Evolutionary conservation across 1,140 invertebrate species (phyloP), one percentile per base, ranked within the genome.

Genomic region (Aphelinus atriplicis): DNA sequence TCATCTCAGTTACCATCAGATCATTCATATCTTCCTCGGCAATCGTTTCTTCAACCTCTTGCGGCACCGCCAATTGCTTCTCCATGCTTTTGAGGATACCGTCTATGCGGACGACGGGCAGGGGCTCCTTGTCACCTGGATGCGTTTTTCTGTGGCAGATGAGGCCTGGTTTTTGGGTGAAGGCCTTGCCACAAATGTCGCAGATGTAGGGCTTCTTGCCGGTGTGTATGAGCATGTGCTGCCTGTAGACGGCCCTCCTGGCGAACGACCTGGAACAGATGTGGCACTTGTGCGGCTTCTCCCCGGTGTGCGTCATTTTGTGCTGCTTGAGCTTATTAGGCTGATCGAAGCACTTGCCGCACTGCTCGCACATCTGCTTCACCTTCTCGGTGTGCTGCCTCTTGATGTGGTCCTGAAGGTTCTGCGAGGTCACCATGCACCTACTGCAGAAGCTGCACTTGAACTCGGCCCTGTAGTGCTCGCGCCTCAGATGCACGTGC

Each of bases 231-330:
- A 92, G 84, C 45, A 92, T 80, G 78, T 94, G 93, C 2, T 92
- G 91, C 72, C 93, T 92, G 42, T 80, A 84, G 1, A 81, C 83
- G 0, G 84, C 81, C 0, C 80, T 78, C 1, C 93, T 88, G 1
- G 91, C 92, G 81, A 96, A 96, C 2, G 90, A 88, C 73, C 92
- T 92, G 0, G 90, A 89, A 81, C 95, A 97, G 0, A 93, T 89
- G 46, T 91, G 90, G 82, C 96, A 97, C 67, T 90, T 88, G 81
- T 92, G 95, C 0, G 94, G 93, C 68, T 92, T 90, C 73, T 93
- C 92, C 0, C 92, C 90, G 0, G 91, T 91, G 77, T 95, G 94
- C 1, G 91, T 92, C 78, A 92, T 90, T 74, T 91, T 86, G 66
- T 93, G 92, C 76, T 92, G 90, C 53, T 86, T 89, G 5, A 90